These are phyloP conservation scores for Cheilosia vernalis DNA, from an alignment of 2,888 invertebrate species.

Conservation along the genomic window DNA sequence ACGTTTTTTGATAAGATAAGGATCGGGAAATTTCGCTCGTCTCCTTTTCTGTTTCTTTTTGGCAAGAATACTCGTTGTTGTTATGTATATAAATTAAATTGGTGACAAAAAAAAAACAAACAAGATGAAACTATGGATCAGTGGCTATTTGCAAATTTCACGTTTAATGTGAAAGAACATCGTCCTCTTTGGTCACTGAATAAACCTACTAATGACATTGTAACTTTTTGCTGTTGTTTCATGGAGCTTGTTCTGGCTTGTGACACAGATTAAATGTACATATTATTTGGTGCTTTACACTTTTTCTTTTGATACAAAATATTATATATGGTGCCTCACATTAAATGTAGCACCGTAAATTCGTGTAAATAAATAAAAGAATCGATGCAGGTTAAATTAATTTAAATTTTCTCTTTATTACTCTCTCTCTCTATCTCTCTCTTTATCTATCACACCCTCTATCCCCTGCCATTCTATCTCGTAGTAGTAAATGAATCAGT, in stretches of 20 bases:
- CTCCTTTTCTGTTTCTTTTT: slow-evolving; percentile 39
- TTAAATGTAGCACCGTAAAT: slow-evolving; percentile 8
- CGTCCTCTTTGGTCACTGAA: not conserved
- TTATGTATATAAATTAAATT: slow-evolving; percentile 8
- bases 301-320: slow-evolving; percentile 52
- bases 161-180: not conserved
- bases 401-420: slow-evolving; percentile 17
- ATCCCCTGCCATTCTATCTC: slow-evolving; percentile 37
- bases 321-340: slow-evolving; percentile 46
- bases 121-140: slow-evolving; percentile 1
- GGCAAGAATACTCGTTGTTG: slow-evolving; percentile 69
- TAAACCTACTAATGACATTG: slow-evolving; percentile 3
- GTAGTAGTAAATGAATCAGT: slow-evolving; percentile 49
- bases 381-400: slow-evolving; percentile 40
- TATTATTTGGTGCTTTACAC: slow-evolving; percentile 57
- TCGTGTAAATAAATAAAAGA: slow-evolving; percentile 23
- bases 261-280: slow-evolving; percentile 25
- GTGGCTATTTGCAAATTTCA: not conserved
- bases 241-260: slow-evolving; percentile 46
- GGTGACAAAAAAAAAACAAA: slow-evolving; percentile 9
- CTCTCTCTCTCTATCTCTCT: slow-evolving; percentile 27
- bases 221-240: slow-evolving; percentile 36
- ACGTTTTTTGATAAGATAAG: slow-evolving; percentile 28
- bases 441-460: not conserved
- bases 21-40: slow-evolving; percentile 12